These are phyloP conservation scores for Philaenus spumarius DNA, from an alignment of 1,140 invertebrate species.

Conservation along the genomic window DNA sequence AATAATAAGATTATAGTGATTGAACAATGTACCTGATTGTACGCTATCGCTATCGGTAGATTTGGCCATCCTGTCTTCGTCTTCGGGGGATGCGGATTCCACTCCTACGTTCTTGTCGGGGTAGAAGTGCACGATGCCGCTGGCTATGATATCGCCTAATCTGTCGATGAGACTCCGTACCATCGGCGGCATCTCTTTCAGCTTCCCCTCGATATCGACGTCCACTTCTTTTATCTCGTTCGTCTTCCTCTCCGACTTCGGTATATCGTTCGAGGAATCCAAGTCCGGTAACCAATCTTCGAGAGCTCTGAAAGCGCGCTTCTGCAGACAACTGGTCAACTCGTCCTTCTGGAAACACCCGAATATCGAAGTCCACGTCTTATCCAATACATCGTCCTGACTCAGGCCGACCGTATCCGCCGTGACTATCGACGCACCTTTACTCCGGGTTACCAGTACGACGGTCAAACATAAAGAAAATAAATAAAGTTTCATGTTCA, in stretches of 20 bases:
- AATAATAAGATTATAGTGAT: not conserved
- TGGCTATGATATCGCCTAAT: slow-evolving; percentile 12
- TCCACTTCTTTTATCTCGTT: not conserved
- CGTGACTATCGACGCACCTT: not conserved
- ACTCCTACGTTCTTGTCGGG: not conserved
- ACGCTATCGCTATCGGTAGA: not conserved
- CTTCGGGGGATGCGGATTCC: not conserved
- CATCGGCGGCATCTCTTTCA: slow-evolving; percentile 6
- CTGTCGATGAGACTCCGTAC: slow-evolving; percentile 13
- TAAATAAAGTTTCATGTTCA: too few species aligned
- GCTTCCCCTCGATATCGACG: too few species aligned
- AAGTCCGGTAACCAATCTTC: not conserved
- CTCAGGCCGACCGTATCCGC: not conserved
- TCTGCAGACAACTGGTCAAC: slow-evolving; percentile 10
- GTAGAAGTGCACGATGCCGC: slow-evolving; percentile 12
- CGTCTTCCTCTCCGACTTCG: not conserved
- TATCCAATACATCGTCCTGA: not conserved
- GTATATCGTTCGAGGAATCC: not conserved
- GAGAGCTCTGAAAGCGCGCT: slow-evolving; percentile 11
- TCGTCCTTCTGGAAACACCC: slow-evolving; percentile 13
- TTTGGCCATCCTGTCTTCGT: slow-evolving; percentile 10
- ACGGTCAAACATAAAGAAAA: too few species aligned
- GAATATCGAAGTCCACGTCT: slow-evolving; percentile 1
- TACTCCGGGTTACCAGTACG: too few species aligned
- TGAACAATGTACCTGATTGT: not conserved